Conservation (phyloP, 2,888 invertebrate genomes). For the Drosophila setosimentum region DNA sequence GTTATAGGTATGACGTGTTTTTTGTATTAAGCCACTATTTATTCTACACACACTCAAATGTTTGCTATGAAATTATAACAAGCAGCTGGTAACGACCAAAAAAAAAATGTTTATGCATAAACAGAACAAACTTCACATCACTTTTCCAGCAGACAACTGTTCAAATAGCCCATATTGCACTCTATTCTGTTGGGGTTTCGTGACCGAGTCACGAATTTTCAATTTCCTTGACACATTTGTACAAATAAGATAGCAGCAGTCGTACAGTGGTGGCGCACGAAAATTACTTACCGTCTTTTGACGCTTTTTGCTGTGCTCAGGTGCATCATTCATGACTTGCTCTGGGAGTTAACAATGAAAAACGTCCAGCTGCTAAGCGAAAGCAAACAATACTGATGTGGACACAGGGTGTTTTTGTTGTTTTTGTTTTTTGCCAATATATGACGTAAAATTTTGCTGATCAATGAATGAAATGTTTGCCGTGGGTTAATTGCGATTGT, state of each 20-base stretch:
- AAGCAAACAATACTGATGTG: constrained; percentile 64
- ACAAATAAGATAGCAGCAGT: constrained; percentile 49
- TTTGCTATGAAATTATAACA: constrained; percentile 6
- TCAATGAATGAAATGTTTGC: constrained; percentile 61
- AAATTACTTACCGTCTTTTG: constrained; percentile 75
- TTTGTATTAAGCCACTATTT: background rate
- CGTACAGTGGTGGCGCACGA: constrained; percentile 12
- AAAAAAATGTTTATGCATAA: background rate
- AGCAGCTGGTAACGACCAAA: constrained; percentile 7
- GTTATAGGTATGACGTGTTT: constrained; percentile 12
- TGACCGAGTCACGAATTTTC: constrained; percentile 24
- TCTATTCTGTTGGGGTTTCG: constrained; percentile 11
- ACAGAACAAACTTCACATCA: background rate
- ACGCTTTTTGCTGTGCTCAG: constrained; percentile 81
- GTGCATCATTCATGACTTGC: constrained; percentile 72
- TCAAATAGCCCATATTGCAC: constrained; percentile 29
- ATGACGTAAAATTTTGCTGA: constrained; percentile 18
- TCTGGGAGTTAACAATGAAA: constrained; percentile 19
- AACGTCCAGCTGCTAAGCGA: constrained; percentile 47
- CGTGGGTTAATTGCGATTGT: constrained; percentile 9
- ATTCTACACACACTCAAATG: background rate
- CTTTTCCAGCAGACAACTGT: constrained; percentile 59
- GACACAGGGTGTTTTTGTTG: constrained; percentile 15
- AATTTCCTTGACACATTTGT: constrained; percentile 61
- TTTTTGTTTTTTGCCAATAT: constrained; percentile 1